Conservation (phyloP, 2,113 vertebrate species). For the Proteles cristata region DNA sequence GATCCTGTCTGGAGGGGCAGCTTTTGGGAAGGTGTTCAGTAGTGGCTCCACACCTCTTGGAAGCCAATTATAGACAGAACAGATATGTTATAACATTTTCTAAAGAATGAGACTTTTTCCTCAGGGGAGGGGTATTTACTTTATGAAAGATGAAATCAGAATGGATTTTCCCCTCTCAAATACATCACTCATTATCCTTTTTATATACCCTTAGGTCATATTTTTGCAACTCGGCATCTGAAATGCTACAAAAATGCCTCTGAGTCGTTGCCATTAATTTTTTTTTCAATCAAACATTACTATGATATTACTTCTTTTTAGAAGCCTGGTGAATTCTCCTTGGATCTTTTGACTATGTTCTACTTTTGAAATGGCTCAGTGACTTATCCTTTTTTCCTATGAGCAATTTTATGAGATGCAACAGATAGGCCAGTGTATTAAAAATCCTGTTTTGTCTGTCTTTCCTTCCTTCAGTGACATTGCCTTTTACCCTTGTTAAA, state of each 20-base stretch:
- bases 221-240: conserved; percentile 1
- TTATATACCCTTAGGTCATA: conserved; percentile 30
- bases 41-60: neutral
- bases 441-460: neutral
- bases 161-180: neutral
- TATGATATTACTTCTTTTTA: conserved; percentile 27
- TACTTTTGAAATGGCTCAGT: conserved; percentile 13
- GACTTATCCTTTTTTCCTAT: neutral
- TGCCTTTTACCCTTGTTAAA: conserved; percentile 36
- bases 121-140: neutral
- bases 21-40: neutral
- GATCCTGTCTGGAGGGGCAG: neutral
- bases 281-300: neutral
- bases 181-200: neutral
- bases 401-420: neutral
- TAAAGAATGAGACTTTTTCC: neutral
- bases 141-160: conserved; percentile 44
- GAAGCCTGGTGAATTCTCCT: conserved; percentile 23
- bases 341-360: neutral
- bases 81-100: neutral
- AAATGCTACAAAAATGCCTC: conserved; percentile 51
- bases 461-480: neutral
- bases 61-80: neutral
- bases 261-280: conserved; percentile 48
- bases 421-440: neutral